Evolutionary conservation across 2,888 invertebrate species (phyloP), one percentile per base, ranked within the genome.

Genomic region (Nomada fabriciana): DNA sequence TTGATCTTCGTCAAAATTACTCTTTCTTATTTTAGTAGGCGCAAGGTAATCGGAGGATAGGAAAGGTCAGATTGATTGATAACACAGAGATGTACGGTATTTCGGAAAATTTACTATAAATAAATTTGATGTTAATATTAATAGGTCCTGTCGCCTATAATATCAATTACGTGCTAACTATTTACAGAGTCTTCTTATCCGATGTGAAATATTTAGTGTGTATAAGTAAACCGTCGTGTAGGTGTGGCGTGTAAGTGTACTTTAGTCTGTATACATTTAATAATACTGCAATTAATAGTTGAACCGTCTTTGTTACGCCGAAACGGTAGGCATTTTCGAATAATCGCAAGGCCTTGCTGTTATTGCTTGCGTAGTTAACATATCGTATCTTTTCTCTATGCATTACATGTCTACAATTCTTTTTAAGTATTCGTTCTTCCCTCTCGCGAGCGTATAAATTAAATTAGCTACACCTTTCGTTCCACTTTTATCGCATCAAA

Each of bases 251-350:
- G 68, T 83, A 61, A 80, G 80, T 82, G 64, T 74, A 67, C 52
- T 84, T 79, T 87, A 88, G 88, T 91, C 88, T 93, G 92, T 90
- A 88, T 93, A 93, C 90, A 92, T 92, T 92, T 91, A 92, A 89
- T 93, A 93, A 93, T 93, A 93, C 93, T 93, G 93, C 89, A 89
- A 92, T 92, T 91, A 91, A 92, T 93, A 93, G 91, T 92, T 88
- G 89, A 91, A 92, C 89, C 91, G 91, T 84, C 85, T 71, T 81
- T 79, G 74, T 81, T 78, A 83, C 77, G 83, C 83, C 84, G 84
- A 87, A 89, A 89, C 87, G 84, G 80, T 89, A 90, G 89, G 86
- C 88, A 88, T 82, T 36, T 36, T 70, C 77, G 69, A 78, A 83
- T 78, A 76, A 71, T 81, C 84, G 89, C 89, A 89, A 89, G 86